A percentile compares a stretch with the other conserved stretches of the same genome.
Evolutionary conservation across 2,113 vertebrate species (phyloP).

Genomic region (Chamaea fasciata): DNA sequence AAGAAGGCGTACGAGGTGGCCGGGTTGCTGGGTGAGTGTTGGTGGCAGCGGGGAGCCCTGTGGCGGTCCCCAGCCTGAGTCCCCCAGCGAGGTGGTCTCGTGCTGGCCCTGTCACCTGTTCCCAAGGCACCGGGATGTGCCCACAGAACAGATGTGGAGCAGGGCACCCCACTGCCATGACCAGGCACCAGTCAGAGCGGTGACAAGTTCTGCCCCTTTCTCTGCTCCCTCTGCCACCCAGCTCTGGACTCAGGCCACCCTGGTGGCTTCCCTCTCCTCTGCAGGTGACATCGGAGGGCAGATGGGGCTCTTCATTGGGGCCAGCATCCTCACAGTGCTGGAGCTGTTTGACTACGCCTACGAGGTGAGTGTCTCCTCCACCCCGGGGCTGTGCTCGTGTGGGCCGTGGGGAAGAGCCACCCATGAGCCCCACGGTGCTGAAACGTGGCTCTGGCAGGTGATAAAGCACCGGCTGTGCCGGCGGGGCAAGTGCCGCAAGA

Average conservation of each 20-base stretch:
- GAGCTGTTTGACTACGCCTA: conserved; percentile 97
- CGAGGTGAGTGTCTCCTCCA: conserved; percentile 75
- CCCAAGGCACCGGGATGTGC: neutral
- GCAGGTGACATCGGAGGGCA: conserved; percentile 97
- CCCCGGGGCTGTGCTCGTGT: fast-evolving
- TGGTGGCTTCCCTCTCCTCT: neutral
- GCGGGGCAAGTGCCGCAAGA: conserved; percentile 85
- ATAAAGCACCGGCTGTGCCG: conserved; percentile 92
- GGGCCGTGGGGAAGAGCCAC: fast-evolving
- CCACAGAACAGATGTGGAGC: fast-evolving
- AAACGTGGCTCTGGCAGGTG: conserved; percentile 71
- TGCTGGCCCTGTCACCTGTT: neutral
- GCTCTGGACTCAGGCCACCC: fast-evolving
- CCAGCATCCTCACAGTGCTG: conserved; percentile 94
- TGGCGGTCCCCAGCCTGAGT: fast-evolving
- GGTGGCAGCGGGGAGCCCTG: neutral
- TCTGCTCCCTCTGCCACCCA: neutral
- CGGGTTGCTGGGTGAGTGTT: conserved; percentile 88
- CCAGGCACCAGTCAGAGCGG: neutral
- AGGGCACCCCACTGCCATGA: fast-evolving
- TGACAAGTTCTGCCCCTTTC: neutral
- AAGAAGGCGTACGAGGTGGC: conserved; percentile 98
- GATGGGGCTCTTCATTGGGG: conserved; percentile 98
- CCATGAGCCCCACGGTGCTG: fast-evolving
- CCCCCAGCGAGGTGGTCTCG: fast-evolving